These are phyloP conservation scores for Trachymyrmex septentrionalis DNA, from an alignment of 1,140 invertebrate genomes.

Conservation along the genomic window DNA sequence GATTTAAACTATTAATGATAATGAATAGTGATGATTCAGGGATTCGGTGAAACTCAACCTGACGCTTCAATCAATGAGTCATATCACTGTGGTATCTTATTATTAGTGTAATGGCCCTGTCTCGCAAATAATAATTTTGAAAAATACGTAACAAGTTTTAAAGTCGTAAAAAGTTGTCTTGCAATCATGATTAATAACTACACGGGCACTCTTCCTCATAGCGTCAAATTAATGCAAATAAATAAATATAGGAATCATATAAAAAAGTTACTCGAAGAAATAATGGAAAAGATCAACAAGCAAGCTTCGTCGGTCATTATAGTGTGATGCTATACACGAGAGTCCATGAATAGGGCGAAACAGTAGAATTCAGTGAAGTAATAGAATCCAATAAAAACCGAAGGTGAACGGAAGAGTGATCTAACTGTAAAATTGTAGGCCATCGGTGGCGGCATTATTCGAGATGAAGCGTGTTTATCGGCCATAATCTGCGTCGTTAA, in stretches of 20 bases:
- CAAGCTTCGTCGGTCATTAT: neutral
- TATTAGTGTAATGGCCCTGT: neutral
- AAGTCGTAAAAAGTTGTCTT: neutral
- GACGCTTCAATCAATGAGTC: constrained; percentile 65
- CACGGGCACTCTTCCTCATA: neutral
- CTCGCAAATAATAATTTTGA: neutral
- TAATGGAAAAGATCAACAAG: neutral
- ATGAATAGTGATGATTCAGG: constrained; percentile 67
- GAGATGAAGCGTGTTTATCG: constrained; percentile 61
- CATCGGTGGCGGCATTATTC: constrained; percentile 44
- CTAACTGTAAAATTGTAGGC: constrained; percentile 76
- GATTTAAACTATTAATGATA: constrained; percentile 39
- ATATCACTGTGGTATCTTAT: constrained; percentile 42
- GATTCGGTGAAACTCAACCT: constrained; percentile 68
- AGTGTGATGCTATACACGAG: neutral
- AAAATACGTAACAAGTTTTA: neutral
- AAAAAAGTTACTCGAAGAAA: neutral
- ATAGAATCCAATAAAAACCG: constrained; percentile 72
- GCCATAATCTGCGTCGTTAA: constrained; percentile 10
- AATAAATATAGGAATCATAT: neutral
- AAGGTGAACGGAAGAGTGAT: constrained; percentile 82
- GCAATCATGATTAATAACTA: neutral
- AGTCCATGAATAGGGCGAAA: constrained; percentile 22
- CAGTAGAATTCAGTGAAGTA: neutral
- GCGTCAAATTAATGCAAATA: neutral